phyloP scores from a whole-genome alignment of 2,113 vertebrate species.

The Notothenia coriiceps region DNA sequence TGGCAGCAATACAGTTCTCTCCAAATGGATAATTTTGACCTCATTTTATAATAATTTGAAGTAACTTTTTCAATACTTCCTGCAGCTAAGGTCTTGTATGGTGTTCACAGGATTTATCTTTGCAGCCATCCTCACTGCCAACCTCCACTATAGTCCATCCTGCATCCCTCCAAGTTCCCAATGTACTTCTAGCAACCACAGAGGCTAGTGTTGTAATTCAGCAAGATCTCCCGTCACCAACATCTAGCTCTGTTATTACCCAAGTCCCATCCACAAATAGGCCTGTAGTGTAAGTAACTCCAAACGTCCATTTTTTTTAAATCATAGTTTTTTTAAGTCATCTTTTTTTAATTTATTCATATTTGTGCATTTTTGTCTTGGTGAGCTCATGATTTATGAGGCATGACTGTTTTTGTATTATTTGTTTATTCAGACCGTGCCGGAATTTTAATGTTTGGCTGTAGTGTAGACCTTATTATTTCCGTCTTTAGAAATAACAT shows the following conservation, averaged over 20 bases:
- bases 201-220: slow-evolving; percentile 99
- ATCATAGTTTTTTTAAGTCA: slow-evolving; percentile 50
- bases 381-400: slow-evolving; percentile 57
- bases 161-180: slow-evolving; percentile 98
- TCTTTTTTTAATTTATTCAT: slow-evolving; percentile 56
- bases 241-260: slow-evolving; percentile 99
- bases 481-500: slow-evolving; percentile 21
- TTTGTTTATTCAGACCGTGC: slow-evolving; percentile 51
- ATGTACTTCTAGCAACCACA: slow-evolving; percentile 96
- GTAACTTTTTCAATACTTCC: slow-evolving; percentile 54
- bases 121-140: slow-evolving; percentile 95
- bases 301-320: slow-evolving; percentile 60
- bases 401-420: slow-evolving; percentile 67
- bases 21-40: no score
- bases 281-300: slow-evolving; percentile 96
- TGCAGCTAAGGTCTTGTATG: slow-evolving; percentile 83
- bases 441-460: slow-evolving; percentile 34
- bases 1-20: no score
- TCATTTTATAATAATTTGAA: no score
- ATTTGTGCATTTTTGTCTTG: slow-evolving; percentile 62
- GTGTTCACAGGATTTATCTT: slow-evolving; percentile 92
- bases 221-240: slow-evolving; percentile 97
- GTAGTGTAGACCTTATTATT: slow-evolving; percentile 22
- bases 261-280: slow-evolving; percentile 97
- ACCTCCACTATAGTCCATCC: slow-evolving; percentile 97